Evolutionary conservation across 2,888 invertebrate species (phyloP).

Genomic region (Acanthococcus lagerstroemiae): DNA sequence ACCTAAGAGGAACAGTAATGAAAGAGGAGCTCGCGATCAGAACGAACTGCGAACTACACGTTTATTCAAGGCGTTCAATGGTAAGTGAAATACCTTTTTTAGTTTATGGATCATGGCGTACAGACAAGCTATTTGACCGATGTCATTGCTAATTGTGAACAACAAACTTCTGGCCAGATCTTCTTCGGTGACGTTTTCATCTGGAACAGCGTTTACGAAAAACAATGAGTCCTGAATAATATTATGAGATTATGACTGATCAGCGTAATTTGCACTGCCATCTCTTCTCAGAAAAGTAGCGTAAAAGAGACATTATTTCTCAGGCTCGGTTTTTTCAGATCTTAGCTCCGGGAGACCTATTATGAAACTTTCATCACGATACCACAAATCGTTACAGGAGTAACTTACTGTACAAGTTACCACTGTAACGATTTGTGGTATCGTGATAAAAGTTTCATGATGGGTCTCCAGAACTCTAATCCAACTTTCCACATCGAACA

Average conservation of each 20-base stretch:
- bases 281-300: too few species aligned
- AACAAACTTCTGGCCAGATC: slow-evolving; percentile 55
- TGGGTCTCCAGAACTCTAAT: too few species aligned
- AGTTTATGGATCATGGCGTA: slow-evolving; percentile 55
- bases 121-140: slow-evolving; percentile 59
- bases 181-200: slow-evolving; percentile 45
- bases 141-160: slow-evolving; percentile 57
- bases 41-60: background rate
- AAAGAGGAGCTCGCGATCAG: background rate
- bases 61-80: background rate
- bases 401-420: too few species aligned
- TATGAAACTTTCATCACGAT: too few species aligned
- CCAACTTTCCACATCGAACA: background rate
- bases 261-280: too few species aligned
- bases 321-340: too few species aligned
- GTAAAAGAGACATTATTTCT: too few species aligned
- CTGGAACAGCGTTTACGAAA: slow-evolving; percentile 36
- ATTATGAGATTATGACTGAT: too few species aligned
- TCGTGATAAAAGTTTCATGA: too few species aligned
- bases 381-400: too few species aligned
- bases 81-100: slow-evolving; percentile 42
- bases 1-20: slow-evolving; percentile 41
- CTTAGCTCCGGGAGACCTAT: too few species aligned
- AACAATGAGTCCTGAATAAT: background rate
- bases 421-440: too few species aligned